phyloP scores from a whole-genome alignment of 2,797 vertebrate species.

The Labeo calbasu region DNA sequence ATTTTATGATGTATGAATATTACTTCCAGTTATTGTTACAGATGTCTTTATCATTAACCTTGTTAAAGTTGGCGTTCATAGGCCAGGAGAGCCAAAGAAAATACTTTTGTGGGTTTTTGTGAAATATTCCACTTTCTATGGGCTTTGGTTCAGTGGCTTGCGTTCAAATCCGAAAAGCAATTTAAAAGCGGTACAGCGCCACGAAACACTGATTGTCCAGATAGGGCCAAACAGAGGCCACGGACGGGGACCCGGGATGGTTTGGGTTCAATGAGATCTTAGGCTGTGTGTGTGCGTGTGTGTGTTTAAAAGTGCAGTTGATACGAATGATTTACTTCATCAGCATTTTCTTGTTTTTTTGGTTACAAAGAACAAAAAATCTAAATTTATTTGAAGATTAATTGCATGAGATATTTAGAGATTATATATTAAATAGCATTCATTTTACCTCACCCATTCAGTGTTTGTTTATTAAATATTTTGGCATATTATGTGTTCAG shows the following conservation, averaged over 20 bases:
- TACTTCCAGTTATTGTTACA: constrained; percentile 65
- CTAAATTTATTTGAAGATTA: background rate
- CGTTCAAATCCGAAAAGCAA: constrained; percentile 57
- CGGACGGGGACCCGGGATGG: background rate
- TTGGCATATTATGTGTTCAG: background rate
- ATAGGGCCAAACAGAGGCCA: constrained; percentile 38
- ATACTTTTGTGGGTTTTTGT: constrained; percentile 67
- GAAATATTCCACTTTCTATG: constrained; percentile 73
- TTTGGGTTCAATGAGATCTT: background rate
- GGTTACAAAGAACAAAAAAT: no score
- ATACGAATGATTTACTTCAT: background rate
- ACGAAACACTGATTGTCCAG: constrained; percentile 31
- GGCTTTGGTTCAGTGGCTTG: constrained; percentile 56
- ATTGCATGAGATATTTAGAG: background rate
- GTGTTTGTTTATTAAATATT: background rate
- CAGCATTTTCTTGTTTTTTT: background rate
- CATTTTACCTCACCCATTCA: background rate
- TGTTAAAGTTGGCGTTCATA: constrained; percentile 75
- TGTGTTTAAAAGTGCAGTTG: background rate
- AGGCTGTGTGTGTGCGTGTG: background rate
- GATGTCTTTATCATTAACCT: constrained; percentile 77
- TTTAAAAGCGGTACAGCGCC: constrained; percentile 50
- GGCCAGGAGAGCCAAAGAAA: constrained; percentile 75
- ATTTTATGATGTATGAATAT: constrained; percentile 64
- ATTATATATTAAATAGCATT: background rate